phyloP scores from a whole-genome alignment of 2,113 vertebrate genomes.

The Spilogale gracilis region DNA sequence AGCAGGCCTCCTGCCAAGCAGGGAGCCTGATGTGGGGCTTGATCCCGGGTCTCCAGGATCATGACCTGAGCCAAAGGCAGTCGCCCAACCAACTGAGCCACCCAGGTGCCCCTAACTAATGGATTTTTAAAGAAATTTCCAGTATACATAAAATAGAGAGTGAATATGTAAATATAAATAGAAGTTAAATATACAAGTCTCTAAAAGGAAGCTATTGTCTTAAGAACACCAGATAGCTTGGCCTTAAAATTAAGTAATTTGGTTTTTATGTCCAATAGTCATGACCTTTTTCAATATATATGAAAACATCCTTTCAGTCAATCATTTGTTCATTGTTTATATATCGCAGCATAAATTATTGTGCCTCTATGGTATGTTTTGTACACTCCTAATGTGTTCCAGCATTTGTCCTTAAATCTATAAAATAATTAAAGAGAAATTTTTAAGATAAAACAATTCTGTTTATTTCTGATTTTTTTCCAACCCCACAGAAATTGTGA shows the following conservation, averaged over 20 bases:
- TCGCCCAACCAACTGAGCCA: too few species aligned
- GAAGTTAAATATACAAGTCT: not conserved
- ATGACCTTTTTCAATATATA: not conserved
- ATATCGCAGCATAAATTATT: not conserved
- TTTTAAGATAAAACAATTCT: not conserved
- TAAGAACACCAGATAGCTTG: not conserved
- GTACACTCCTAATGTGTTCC: not conserved
- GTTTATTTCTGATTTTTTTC: not conserved
- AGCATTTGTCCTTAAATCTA: not conserved
- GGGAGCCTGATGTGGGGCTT: too few species aligned
- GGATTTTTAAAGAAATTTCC: not conserved
- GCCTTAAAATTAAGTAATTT: not conserved
- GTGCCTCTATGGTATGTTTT: not conserved
- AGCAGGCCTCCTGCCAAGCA: too few species aligned
- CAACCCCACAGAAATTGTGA: not conserved
- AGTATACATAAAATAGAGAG: not conserved
- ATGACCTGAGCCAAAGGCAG: too few species aligned
- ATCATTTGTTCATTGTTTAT: not conserved
- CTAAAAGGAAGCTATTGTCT: not conserved
- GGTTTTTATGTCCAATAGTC: not conserved
- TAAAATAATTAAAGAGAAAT: not conserved
- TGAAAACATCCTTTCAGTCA: not conserved
- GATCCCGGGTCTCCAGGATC: too few species aligned
- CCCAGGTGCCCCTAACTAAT: not conserved
- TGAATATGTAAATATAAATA: slow-evolving; percentile 17